Evolutionary conservation across 2,797 vertebrate species (phyloP), one percentile per base, ranked within the genome.

Genomic region (Borostomias antarcticus): DNA sequence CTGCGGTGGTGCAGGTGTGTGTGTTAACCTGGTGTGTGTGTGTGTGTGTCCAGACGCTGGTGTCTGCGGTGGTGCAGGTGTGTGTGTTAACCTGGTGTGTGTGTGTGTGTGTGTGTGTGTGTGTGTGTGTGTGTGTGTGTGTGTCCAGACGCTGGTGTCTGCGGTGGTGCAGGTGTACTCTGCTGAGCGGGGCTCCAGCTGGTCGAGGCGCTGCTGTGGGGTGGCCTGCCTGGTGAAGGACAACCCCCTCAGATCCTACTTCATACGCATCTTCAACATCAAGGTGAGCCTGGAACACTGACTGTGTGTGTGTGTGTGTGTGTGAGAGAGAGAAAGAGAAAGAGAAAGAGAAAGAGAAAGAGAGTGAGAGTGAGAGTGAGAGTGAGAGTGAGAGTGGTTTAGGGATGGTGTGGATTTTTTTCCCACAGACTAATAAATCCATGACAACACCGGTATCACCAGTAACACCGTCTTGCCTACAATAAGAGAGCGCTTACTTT

Each of bases 211-310:
- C 68, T 97, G 96, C 86, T 98, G 96, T 73, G 97, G 97, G 0
- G 96, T 98, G 83, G 95, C 94, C 81, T 98, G 95, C 86, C 91
- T 99, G 85, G 94, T 99, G 80, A 99, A 99, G 89, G 97, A 99
- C 94, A 98, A 96, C 93, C 93, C 92, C 0, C 92, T 85, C 72
- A 92, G 95, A 75, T 98, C 97, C 0, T 99, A 98, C 92, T 99
- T 94, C 88, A 95, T 99, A 91, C 93, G 96, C 84, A 93, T 98
- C 80, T 93, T 94, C 64, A 95, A 98, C 86, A 93, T 98, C 77
- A 98, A 93, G 94, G 97, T 99, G 71, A 88, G 92, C 76, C 21
- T 45, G 8, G n/a, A 23, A 21, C 23, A n/a, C n/a, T 43, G 40
- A 15, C 11, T 5, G 10, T 3, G 33, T 35, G 33, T 29, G 52